Base-by-base conservation (phyloP, 2,888 invertebrate species). In the Apamea sordens region DNA sequence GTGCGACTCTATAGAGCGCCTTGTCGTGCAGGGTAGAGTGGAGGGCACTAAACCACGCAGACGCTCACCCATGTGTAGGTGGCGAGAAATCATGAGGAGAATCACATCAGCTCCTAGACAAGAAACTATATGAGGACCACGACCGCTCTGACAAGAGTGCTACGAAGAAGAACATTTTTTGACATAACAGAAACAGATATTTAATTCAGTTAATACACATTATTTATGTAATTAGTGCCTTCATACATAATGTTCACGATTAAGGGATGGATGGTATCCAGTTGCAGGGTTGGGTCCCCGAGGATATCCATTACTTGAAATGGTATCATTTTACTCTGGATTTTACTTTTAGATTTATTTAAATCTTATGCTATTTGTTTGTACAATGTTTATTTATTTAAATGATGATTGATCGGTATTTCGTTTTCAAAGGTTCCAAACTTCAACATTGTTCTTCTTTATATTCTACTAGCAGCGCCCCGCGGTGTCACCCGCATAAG, bases 301-400 rank as follows among this genome's bases (percentile, higher is more conserved):
- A 74, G 83, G 84, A 11, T 73, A 80, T 84, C 68, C 78, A 82
- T 86, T 88, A 69, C 71, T 88, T 80, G 73, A 81, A 81, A 84
- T 72, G 72, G 80, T 85, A 86, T 87, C 59, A 85, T 79, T 82
- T 86, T 82, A 76, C 50, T 64, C 68, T 59, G 18, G 24, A 63
- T 73, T 77, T 41, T 63, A 56, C 41, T 53, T 73, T 71, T 59
- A 69, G 18, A 73, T 24, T 78, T 76, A 76, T 77, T 76, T 67
- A 64, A 74, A 78, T 76, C 28, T 50, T 56, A 32, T 80, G 63
- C 61, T 64, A 50, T 73, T 73, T 70, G 5, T 61, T 64, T 24
- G 24, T 2, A n/a, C 11, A 24, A 28, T 47, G 47, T 36, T 64
- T 56, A 15, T 41, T 53, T 76, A 61, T 41, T n/a, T 67, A 13